A percentile compares a stretch with the other conserved stretches of the same genome.
phyloP scores from a whole-genome alignment of 2,888 invertebrate species.

The Agrotis puta region DNA sequence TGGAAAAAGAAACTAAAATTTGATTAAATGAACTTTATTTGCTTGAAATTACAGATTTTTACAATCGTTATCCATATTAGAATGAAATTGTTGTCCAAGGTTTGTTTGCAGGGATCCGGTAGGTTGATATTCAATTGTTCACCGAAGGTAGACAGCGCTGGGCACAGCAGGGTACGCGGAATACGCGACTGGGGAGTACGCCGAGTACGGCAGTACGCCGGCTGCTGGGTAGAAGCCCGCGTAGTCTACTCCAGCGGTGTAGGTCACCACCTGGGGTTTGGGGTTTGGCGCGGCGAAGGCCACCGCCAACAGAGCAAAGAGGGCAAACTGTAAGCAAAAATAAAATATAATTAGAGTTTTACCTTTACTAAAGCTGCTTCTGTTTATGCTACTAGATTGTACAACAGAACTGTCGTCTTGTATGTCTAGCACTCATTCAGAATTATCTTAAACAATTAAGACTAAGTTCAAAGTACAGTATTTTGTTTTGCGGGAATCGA shows the following conservation, averaged over 20 bases:
- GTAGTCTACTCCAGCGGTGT: constrained; percentile 78
- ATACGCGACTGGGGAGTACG: constrained; percentile 78
- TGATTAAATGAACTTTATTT: constrained; percentile 41
- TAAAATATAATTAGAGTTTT: neutral
- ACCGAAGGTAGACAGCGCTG: constrained; percentile 70
- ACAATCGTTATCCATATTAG: constrained; percentile 22
- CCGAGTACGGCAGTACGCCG: constrained; percentile 69
- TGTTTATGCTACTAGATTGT: neutral
- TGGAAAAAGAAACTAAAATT: constrained; percentile 44
- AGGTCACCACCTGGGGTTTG: constrained; percentile 75
- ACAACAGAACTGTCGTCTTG: neutral
- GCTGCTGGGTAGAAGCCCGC: constrained; percentile 72
- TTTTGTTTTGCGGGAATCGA: too few relatives aligned
- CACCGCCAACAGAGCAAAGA: constrained; percentile 88
- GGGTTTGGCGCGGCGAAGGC: constrained; percentile 87
- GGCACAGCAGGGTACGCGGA: constrained; percentile 69
- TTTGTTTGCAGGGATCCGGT: constrained; percentile 1
- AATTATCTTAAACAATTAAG: neutral
- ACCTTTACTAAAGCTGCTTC: neutral
- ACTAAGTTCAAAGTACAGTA: too few relatives aligned
- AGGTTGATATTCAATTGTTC: constrained; percentile 36
- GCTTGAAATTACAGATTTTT: constrained; percentile 22
- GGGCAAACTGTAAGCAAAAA: constrained; percentile 81
- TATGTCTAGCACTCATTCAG: neutral
- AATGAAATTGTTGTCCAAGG: constrained; percentile 13